phyloP scores from a whole-genome alignment of 2,888 invertebrate genomes.

The Eilema griseolum region DNA sequence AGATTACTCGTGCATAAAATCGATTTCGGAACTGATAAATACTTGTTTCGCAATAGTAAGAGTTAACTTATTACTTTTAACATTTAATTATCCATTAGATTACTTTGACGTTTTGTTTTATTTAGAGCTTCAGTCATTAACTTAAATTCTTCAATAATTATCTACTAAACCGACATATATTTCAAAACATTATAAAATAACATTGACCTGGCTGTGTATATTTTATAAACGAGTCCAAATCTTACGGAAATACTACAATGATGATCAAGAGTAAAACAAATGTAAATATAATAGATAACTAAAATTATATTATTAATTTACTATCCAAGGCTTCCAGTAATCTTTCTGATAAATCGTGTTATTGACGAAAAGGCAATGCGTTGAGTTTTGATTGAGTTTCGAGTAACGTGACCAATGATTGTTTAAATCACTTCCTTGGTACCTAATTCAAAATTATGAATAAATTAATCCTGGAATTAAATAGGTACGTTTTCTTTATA shows the following conservation, averaged over 20 bases:
- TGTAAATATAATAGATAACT: conserved; percentile 28
- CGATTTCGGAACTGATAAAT: conserved; percentile 60
- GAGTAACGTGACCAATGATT: conserved; percentile 34
- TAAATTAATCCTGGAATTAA: neutral
- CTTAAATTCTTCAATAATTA: neutral
- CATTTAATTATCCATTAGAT: conserved; percentile 33
- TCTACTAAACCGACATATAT: neutral
- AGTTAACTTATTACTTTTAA: conserved; percentile 51
- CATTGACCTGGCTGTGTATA: neutral
- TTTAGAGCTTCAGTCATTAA: neutral
- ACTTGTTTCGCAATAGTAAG: conserved; percentile 61
- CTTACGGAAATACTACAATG: conserved; percentile 12
- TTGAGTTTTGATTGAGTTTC: conserved; percentile 51
- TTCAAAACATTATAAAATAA: neutral
- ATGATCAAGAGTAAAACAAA: conserved; percentile 32
- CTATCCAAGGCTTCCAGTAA: conserved; percentile 54
- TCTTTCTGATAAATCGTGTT: conserved; percentile 55
- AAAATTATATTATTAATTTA: conserved; percentile 27
- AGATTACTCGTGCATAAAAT: conserved; percentile 62
- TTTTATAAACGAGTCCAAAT: conserved; percentile 1
- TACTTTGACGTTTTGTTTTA: conserved; percentile 7
- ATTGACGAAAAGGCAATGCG: conserved; percentile 46
- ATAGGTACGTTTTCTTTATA: too few species aligned
- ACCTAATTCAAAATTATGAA: neutral
- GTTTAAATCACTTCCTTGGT: conserved; percentile 18